These are phyloP conservation scores for Sebastes steindachneri DNA, from an alignment of 2,797 vertebrate genomes.

Conservation along the genomic window DNA sequence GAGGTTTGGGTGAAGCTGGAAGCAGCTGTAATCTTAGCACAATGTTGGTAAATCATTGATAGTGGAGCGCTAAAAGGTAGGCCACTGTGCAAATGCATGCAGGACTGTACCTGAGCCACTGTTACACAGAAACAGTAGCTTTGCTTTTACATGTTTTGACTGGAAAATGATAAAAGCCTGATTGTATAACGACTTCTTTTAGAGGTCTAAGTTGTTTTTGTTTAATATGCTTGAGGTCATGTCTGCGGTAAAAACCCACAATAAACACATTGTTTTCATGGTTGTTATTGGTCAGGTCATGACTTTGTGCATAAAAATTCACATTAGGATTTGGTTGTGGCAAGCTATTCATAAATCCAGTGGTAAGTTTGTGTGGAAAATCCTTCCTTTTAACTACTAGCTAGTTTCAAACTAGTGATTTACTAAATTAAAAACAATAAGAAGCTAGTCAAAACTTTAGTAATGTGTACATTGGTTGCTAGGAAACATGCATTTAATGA, in stretches of 20 bases:
- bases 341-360: not conserved
- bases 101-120: constrained; percentile 10
- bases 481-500: not conserved
- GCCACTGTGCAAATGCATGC: constrained; percentile 39
- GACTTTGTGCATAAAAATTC: not conserved
- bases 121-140: not conserved
- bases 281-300: not conserved
- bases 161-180: not conserved
- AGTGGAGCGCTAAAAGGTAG: constrained; percentile 46
- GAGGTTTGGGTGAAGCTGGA: constrained; percentile 32
- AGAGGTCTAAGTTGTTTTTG: not conserved
- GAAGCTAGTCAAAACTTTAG: not conserved
- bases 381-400: not conserved
- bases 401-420: not conserved
- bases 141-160: not conserved
- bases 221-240: not conserved
- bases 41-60: constrained; percentile 79
- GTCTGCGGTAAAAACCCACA: not conserved
- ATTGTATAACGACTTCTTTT: not conserved
- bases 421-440: not conserved
- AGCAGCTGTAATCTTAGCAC: constrained; percentile 70
- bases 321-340: not conserved
- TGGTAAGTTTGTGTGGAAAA: not conserved
- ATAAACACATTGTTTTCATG: not conserved
- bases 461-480: not conserved